phyloP scores from a whole-genome alignment of 2,113 vertebrate species.

The Boleophthalmus pectinirostris region DNA sequence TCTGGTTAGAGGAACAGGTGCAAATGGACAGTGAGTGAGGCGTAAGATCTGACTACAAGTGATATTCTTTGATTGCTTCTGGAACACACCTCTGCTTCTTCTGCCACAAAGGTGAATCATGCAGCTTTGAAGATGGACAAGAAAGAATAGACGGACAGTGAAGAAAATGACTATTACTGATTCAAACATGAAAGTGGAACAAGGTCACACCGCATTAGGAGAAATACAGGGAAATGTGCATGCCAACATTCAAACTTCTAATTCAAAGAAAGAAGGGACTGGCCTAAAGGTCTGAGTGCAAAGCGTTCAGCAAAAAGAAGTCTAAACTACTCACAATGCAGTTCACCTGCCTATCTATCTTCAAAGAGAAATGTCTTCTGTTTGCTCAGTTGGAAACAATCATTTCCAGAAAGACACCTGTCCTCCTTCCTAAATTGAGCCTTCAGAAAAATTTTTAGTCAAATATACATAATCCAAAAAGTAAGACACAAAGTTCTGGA shows the following conservation, averaged over 20 bases:
- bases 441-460: neutral
- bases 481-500: neutral
- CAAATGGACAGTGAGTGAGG: neutral
- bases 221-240: constrained; percentile 30
- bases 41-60: constrained; percentile 13
- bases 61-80: constrained; percentile 25
- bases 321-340: constrained; percentile 33
- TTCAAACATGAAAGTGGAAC: constrained; percentile 63
- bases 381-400: constrained; percentile 30
- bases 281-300: constrained; percentile 24
- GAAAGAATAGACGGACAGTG: constrained; percentile 23
- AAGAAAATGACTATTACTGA: constrained; percentile 23
- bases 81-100: constrained; percentile 26
- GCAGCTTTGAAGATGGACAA: constrained; percentile 34
- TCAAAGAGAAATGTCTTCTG: constrained; percentile 52
- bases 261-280: constrained; percentile 8
- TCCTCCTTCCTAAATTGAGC: neutral
- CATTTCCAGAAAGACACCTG: constrained; percentile 10
- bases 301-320: constrained; percentile 23
- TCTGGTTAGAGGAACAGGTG: neutral
- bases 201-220: constrained; percentile 51
- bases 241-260: constrained; percentile 32
- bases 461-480: neutral
- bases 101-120: constrained; percentile 9
- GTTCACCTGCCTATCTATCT: constrained; percentile 43